Conservation (phyloP, 1,140 invertebrate species). For the Bemisia tabaci region DNA sequence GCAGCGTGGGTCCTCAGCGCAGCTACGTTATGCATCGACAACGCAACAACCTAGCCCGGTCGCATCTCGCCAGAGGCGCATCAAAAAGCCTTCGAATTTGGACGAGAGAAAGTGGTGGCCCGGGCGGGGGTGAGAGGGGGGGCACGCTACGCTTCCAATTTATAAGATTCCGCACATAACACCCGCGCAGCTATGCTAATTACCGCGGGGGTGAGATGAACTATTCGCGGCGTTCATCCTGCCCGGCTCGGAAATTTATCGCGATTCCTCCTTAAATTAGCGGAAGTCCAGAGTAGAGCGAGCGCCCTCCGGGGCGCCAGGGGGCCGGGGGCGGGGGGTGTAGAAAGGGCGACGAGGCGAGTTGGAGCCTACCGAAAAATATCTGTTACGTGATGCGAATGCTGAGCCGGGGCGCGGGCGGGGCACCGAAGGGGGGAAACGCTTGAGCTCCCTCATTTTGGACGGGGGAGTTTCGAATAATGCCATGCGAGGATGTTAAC, state of each 20-base stretch:
- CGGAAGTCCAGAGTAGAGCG: no score
- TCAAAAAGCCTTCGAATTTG: no score
- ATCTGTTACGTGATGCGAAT: conserved; percentile 11
- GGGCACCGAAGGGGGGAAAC: conserved; percentile 8
- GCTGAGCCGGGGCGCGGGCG: conserved; percentile 7
- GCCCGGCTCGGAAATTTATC: not conserved
- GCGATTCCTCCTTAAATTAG: not conserved
- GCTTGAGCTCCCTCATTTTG: no score
- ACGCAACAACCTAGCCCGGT: no score
- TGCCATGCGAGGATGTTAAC: no score
- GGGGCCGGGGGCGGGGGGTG: not conserved
- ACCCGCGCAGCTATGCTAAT: not conserved
- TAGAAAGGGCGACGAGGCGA: not conserved
- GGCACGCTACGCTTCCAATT: not conserved
- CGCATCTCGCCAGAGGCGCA: no score
- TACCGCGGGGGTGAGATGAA: not conserved
- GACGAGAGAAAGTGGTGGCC: not conserved
- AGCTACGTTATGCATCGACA: no score
- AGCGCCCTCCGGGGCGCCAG: not conserved
- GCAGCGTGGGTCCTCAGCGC: no score
- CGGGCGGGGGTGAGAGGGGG: not conserved
- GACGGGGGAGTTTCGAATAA: no score
- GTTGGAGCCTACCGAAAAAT: conserved; percentile 3
- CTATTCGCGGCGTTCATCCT: not conserved
- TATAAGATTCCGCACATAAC: not conserved